Percentiles rank a stretch among this genome's conserved stretches.
phyloP scores from a whole-genome alignment of 1,140 invertebrate genomes.

The Tetragnatha versicolor region DNA sequence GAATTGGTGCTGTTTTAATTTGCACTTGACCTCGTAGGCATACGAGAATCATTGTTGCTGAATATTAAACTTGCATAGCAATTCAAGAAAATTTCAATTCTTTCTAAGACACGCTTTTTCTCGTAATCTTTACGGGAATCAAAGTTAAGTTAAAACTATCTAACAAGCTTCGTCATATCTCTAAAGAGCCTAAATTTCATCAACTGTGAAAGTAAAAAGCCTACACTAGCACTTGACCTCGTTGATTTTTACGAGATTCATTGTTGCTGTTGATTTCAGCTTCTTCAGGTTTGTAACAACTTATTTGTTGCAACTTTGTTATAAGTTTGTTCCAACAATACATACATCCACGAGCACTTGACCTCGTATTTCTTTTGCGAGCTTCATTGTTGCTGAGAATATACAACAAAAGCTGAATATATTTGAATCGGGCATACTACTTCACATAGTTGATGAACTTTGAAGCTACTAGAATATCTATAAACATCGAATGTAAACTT shows the following conservation, averaged over 20 bases:
- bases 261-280: slow-evolving; percentile 3
- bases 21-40: neutral
- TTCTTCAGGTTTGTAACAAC: neutral
- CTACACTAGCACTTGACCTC: slow-evolving; percentile 19
- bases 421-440: too few relatives aligned
- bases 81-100: too few relatives aligned
- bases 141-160: neutral
- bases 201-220: too few relatives aligned
- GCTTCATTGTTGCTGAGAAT: slow-evolving; percentile 2
- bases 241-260: slow-evolving; percentile 11
- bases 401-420: too few relatives aligned
- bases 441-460: too few relatives aligned
- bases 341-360: neutral
- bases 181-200: too few relatives aligned
- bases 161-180: neutral
- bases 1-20: neutral
- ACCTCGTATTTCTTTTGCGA: neutral
- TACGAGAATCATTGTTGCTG: slow-evolving; percentile 2
- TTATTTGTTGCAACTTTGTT: neutral
- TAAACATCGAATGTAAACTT: too few relatives aligned
- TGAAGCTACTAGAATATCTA: too few relatives aligned
- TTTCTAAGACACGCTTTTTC: too few relatives aligned
- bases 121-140: neutral
- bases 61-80: too few relatives aligned
- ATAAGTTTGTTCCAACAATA: neutral